A percentile compares a stretch with the other conserved stretches of the same genome.
phyloP scores from a whole-genome alignment of 2,888 invertebrate genomes.

The Arctia plantaginis region DNA sequence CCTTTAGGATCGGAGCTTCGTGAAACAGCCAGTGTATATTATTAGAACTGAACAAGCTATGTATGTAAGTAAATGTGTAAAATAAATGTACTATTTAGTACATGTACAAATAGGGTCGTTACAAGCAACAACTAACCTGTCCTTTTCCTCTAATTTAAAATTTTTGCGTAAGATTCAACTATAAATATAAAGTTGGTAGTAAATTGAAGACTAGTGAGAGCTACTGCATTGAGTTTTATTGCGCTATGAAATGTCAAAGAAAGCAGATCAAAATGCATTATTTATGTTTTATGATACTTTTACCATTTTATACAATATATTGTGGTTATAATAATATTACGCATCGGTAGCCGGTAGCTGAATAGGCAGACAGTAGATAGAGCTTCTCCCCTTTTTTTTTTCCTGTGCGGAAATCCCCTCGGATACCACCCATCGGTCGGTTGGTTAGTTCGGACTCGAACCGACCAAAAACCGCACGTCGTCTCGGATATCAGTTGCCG shows the following conservation, averaged over 20 bases:
- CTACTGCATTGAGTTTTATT: constrained; percentile 34
- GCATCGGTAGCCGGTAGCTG: neutral
- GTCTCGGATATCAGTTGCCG: too few relatives aligned
- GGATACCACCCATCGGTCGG: too few relatives aligned
- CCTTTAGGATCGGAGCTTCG: neutral
- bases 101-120: neutral
- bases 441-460: too few relatives aligned
- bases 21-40: neutral
- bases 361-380: too few relatives aligned
- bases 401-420: too few relatives aligned
- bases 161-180: neutral
- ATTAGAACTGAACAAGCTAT: neutral
- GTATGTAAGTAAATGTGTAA: too few relatives aligned
- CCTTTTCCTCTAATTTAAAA: neutral
- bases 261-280: constrained; percentile 10
- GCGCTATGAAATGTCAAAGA: constrained; percentile 19
- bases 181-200: neutral
- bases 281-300: constrained; percentile 1
- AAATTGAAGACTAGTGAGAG: neutral
- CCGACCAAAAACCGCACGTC: too few relatives aligned
- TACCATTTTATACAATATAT: neutral
- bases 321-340: neutral
- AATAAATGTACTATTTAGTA: neutral
- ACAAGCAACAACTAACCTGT: neutral
- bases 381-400: too few relatives aligned